phyloP scores from a whole-genome alignment of 2,113 vertebrate species.

The Campylorhamphus procurvoides region DNA sequence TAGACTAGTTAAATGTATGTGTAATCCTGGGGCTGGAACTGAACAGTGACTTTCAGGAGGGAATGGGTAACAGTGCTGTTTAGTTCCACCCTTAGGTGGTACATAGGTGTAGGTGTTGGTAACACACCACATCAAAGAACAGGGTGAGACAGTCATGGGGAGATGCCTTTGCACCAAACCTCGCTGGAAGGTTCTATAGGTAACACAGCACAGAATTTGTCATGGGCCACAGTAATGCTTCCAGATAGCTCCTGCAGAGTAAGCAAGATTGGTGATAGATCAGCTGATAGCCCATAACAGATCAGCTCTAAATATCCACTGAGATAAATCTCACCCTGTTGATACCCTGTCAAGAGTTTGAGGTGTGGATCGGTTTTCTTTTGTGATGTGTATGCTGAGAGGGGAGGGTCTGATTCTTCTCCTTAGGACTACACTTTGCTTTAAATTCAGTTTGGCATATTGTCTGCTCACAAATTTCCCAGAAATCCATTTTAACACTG shows the following conservation, averaged over 20 bases:
- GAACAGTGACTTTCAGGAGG: not conserved
- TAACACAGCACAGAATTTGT: not conserved
- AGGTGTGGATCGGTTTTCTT: not conserved
- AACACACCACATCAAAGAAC: not conserved
- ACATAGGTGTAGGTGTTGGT: not conserved
- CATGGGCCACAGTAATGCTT: not conserved
- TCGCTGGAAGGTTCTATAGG: not conserved
- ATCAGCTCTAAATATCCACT: not conserved
- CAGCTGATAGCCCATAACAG: not conserved
- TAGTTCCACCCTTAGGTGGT: not conserved
- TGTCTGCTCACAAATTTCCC: not conserved
- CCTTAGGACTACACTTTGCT: not conserved
- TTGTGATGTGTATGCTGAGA: not conserved
- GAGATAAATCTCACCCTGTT: not conserved
- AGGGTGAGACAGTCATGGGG: not conserved
- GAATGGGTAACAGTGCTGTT: not conserved
- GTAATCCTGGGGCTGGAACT: not conserved
- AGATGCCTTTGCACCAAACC: not conserved
- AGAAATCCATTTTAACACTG: not conserved
- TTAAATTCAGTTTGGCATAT: not conserved
- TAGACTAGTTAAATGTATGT: not conserved
- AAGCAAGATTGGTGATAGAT: not conserved
- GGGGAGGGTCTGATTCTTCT: not conserved
- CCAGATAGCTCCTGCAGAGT: not conserved
- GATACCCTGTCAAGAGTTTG: not conserved